These are phyloP conservation scores for Xanthia icteritia DNA, from an alignment of 2,888 invertebrate species.

Conservation along the genomic window DNA sequence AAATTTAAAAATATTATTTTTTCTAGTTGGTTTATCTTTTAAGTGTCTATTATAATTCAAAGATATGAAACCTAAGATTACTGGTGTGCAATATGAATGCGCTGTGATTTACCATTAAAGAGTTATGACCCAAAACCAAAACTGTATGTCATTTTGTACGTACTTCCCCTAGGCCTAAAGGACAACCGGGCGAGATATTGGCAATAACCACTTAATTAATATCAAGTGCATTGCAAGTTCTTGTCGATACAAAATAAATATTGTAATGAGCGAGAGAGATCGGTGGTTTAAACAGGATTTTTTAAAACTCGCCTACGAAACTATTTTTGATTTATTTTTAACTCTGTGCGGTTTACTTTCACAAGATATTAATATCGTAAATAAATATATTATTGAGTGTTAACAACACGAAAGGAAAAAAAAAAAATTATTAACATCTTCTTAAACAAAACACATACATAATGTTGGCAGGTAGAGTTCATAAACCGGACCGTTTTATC, in stretches of 20 bases:
- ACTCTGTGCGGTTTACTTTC: background rate
- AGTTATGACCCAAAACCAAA: too few relatives aligned
- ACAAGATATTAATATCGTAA: too few relatives aligned
- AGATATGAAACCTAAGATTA: too few relatives aligned
- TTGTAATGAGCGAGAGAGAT: background rate
- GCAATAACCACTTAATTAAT: constrained; percentile 17
- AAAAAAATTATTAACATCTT: too few relatives aligned
- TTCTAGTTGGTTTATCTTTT: too few relatives aligned
- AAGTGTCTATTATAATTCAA: too few relatives aligned
- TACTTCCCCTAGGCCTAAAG: constrained; percentile 32
- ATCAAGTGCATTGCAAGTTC: constrained; percentile 3
- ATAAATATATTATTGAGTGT: too few relatives aligned
- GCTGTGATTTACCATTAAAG: too few relatives aligned
- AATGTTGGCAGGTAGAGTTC: background rate
- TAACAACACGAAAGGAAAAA: background rate
- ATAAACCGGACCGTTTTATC: constrained; percentile 19
- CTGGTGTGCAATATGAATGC: too few relatives aligned
- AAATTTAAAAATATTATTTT: too few relatives aligned
- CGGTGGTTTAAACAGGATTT: background rate
- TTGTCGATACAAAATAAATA: constrained; percentile 1
- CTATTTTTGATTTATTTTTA: constrained; percentile 2
- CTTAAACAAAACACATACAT: too few relatives aligned
- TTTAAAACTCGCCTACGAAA: background rate
- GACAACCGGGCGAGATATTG: constrained; percentile 26
- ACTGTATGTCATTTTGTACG: too few relatives aligned